Conservation (phyloP, 2,888 invertebrate genomes). For the Hirtodrosophila duncani region DNA sequence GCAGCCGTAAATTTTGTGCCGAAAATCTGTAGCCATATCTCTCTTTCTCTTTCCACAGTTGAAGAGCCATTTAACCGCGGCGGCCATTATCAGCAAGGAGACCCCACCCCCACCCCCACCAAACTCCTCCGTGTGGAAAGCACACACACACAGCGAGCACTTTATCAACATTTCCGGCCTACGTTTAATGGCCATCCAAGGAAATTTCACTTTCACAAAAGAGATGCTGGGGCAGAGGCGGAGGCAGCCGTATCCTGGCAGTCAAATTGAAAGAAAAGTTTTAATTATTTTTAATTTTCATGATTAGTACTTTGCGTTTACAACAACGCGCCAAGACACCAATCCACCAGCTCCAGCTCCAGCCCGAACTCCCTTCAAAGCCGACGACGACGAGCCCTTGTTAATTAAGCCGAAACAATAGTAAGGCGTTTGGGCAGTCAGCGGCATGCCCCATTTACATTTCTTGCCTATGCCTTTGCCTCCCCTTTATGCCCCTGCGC, state of each 20-base stretch:
- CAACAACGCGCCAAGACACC: constrained; percentile 25
- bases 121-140: too few species aligned
- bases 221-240: constrained; percentile 11
- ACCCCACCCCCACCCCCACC: constrained; percentile 5
- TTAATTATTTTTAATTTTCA: constrained; percentile 76
- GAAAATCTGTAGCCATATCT: too few species aligned
- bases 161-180: constrained; percentile 61
- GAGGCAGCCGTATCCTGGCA: constrained; percentile 11
- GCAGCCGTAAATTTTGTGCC: constrained; percentile 69
- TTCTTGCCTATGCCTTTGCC: too few species aligned
- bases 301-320: constrained; percentile 74
- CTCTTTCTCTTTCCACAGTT: too few species aligned
- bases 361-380: constrained; percentile 8
- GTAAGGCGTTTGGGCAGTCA: constrained; percentile 39
- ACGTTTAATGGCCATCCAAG: constrained; percentile 57
- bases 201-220: constrained; percentile 50
- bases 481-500: neutral
- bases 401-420: constrained; percentile 76
- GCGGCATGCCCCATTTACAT: neutral
- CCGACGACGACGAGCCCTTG: too few species aligned
- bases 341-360: neutral
- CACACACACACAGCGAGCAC: constrained; percentile 21
- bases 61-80: constrained; percentile 72
- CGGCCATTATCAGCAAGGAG: constrained; percentile 62
- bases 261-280: constrained; percentile 70